Percentiles rank a stretch among this genome's conserved stretches.
These are phyloP conservation scores for Ctenopoma multispine DNA, from an alignment of 2,797 vertebrate genomes.

Conservation along the genomic window DNA sequence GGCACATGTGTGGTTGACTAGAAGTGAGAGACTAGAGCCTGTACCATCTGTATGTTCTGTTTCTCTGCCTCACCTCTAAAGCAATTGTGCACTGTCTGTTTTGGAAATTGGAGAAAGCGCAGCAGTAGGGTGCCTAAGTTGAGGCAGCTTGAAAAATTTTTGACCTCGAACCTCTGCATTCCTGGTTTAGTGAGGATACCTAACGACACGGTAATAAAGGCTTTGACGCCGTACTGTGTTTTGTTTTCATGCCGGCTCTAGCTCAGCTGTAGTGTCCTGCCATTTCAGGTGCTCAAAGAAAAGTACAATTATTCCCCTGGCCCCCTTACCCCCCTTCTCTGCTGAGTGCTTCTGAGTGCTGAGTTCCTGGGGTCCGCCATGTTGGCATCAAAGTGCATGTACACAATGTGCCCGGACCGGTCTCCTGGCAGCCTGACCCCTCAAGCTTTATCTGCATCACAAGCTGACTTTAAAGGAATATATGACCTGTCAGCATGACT, in stretches of 20 bases:
- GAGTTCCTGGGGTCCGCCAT: conserved; percentile 63
- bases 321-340: conserved; percentile 17
- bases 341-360: conserved; percentile 19
- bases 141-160: conserved; percentile 71
- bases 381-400: conserved; percentile 64
- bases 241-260: conserved; percentile 45
- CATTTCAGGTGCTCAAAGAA: conserved; percentile 70
- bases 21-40: conserved; percentile 11
- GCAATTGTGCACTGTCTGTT: conserved; percentile 63
- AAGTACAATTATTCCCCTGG: conserved; percentile 25
- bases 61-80: conserved; percentile 46
- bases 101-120: conserved; percentile 69
- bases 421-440: conserved; percentile 69
- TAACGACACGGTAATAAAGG: conserved; percentile 58
- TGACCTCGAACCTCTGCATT: conserved; percentile 74
- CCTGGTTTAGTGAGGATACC: conserved; percentile 70
- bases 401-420: conserved; percentile 66
- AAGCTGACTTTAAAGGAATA: conserved; percentile 73
- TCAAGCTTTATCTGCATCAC: conserved; percentile 65
- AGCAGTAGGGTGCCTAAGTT: conserved; percentile 71
- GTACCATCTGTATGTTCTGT: conserved; percentile 40
- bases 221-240: conserved; percentile 36
- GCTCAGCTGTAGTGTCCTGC: conserved; percentile 37
- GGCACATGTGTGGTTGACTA: neutral
- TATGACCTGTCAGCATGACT: conserved; percentile 59